Base-by-base conservation (phyloP, 1,140 invertebrate species). In the Bombus vancouverensis region DNA sequence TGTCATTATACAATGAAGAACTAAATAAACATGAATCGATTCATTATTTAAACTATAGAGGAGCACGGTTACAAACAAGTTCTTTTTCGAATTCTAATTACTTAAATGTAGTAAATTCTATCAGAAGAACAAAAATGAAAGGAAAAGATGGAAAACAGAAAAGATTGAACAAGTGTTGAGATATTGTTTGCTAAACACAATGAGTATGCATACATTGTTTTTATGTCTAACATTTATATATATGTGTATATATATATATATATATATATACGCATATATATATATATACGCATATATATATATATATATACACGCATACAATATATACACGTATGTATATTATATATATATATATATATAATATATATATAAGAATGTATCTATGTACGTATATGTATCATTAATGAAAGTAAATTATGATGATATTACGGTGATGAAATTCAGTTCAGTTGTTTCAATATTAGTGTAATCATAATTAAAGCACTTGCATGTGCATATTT, bases 341-440 rank as follows among this genome's bases (percentile, higher is more conserved):
- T 25, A 70, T 37, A 44, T 66, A 15, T 32, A 5, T 66, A 75
- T 65, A 71, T 76, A 73, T 39, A 18, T 44, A 34, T 34, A 34
- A 34, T 34, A 34, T 42, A 82, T 73, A 37, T 68, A n/a, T 62
- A n/a, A 10, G 62, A 65, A 65, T 32, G 62, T 65, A 66, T 66
- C 15, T 71, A 75, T 32, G 25, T 12, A 74, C 12, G 73, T 59
- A 81, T 72, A 13, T 71, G 78, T 87, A 88, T 57, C 82, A 66
- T 68, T 89, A 88, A 88, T 71, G 71, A 90, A 90, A 90, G 82
- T 87, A 90, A 84, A 76, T 89, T 86, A 87, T 72, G 74, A 76
- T 37, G 39, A 82, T 74, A 77, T 90, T 84, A 72, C 44, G 71
- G 57, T 3, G 18, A 83, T 84, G 66, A 80, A 83, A 65, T 77